A percentile compares a stretch with the other conserved stretches of the same genome.
These are phyloP conservation scores for Leuctra nigra DNA, from an alignment of 2,888 invertebrate genomes.

Conservation along the genomic window DNA sequence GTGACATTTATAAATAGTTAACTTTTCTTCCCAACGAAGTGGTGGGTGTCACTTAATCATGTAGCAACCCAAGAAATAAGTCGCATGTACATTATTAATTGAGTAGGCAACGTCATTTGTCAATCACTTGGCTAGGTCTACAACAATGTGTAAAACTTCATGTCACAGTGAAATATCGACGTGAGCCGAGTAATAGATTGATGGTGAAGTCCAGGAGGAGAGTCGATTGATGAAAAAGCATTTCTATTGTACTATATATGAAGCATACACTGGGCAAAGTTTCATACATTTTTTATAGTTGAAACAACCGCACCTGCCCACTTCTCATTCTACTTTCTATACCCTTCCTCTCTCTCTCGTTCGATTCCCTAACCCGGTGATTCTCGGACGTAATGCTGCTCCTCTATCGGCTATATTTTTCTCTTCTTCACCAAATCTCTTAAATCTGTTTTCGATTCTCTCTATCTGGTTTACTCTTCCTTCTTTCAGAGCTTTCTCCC, in stretches of 20 bases:
- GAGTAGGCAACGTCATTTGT: too few species aligned
- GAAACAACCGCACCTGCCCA: constrained; percentile 10
- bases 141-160: background rate
- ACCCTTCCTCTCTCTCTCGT: background rate
- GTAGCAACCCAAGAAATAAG: too few species aligned
- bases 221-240: constrained; percentile 12
- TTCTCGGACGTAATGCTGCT: constrained; percentile 2
- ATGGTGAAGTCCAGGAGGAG: too few species aligned
- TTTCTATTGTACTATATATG: constrained; percentile 13
- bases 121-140: background rate
- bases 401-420: constrained; percentile 5
- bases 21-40: too few species aligned
- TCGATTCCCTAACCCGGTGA: background rate
- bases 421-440: constrained; percentile 9
- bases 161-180: background rate
- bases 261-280: constrained; percentile 6
- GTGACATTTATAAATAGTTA: too few species aligned
- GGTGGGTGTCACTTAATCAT: too few species aligned
- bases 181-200: background rate
- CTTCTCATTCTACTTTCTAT: background rate
- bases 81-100: too few species aligned
- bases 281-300: constrained; percentile 11
- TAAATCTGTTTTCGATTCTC: constrained; percentile 13
- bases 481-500: too few species aligned
- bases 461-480: constrained; percentile 5